Evolutionary conservation across 2,797 vertebrate genomes (phyloP), one percentile per base, ranked within the genome.

Genomic region (Rhabdomys pumilio): DNA sequence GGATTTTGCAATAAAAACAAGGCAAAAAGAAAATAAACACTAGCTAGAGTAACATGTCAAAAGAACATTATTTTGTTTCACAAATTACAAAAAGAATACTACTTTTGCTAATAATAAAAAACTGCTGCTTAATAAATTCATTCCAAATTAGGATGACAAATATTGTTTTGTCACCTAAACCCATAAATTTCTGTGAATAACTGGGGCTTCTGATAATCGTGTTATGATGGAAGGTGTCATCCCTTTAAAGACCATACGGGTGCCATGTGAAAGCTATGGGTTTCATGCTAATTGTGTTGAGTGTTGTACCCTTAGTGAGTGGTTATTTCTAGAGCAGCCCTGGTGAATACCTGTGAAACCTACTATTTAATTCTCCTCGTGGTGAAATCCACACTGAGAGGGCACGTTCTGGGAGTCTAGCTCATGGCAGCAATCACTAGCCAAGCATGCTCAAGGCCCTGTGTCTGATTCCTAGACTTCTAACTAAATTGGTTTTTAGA

Each of bases 1-100:
- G n/a, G 77, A 72, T 61, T 38, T 80, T 90, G 44, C n/a, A 92
- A 17, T 96, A 96, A 97, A 89, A 94, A 95, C 53, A 81, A 81
- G 75, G 72, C 87, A 96, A 87, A 0, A 76, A 14, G 80, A 95
- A 94, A 94, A 91, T 83, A 53, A 90, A 41, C 34, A 89, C 3
- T 8, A 94, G 34, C 5, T 76, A 55, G 13, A 57, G 12, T 13
- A 93, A 89, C 13, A 53, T 15, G 15, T 47, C 44, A 75, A 59
- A 38, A 8, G 24, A 63, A 38, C 26, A 38, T 17, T 17, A 14
- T 65, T 79, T 57, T 84, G 77, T 59, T 9, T 81, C 8, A 6
- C 5, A 44, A 91, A 53, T 91, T 63, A 83, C 57, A 95, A 79
- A 50, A 89, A 10, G 3, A 72, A 82, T 29, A 82, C 47, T 73